Conservation (phyloP, 1,140 invertebrate species). For the Whitmania pigra region DNA sequence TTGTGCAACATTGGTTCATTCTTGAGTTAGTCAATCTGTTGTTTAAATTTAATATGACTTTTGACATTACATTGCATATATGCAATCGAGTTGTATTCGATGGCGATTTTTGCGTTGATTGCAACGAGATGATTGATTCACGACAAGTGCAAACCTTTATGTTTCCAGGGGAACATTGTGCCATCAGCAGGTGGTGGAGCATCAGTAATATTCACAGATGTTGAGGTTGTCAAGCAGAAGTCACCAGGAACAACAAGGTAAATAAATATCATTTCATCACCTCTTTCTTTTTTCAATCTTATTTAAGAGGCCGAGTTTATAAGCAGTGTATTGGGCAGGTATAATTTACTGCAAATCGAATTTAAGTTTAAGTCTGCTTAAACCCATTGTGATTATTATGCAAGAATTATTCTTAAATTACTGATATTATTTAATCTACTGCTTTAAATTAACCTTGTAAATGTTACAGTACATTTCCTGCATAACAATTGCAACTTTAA, state of each 20-base stretch:
- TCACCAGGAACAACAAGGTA: conserved; percentile 49
- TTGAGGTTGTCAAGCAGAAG: conserved; percentile 74
- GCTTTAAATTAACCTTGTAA: not conserved
- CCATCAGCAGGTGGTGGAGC: conserved; percentile 82
- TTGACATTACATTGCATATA: no score
- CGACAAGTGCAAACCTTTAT: no score
- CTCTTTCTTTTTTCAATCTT: no score
- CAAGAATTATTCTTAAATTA: no score
- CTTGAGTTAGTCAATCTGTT: no score
- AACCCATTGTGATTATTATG: not conserved
- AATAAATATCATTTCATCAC: no score
- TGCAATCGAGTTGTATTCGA: no score
- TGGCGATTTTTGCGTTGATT: no score
- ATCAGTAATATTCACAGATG: conserved; percentile 86
- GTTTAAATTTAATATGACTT: no score
- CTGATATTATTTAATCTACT: not conserved
- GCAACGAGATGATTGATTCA: no score
- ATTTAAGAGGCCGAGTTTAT: conserved; percentile 12
- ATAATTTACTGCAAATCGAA: not conserved
- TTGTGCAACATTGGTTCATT: no score
- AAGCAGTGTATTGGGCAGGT: conserved; percentile 22
- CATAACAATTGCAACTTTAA: no score
- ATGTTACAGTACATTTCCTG: not conserved
- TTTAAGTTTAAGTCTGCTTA: not conserved
- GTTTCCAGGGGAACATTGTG: conserved; percentile 67